phyloP scores from a whole-genome alignment of 2,797 vertebrate species.

The Paramormyrops hopkinsi region DNA sequence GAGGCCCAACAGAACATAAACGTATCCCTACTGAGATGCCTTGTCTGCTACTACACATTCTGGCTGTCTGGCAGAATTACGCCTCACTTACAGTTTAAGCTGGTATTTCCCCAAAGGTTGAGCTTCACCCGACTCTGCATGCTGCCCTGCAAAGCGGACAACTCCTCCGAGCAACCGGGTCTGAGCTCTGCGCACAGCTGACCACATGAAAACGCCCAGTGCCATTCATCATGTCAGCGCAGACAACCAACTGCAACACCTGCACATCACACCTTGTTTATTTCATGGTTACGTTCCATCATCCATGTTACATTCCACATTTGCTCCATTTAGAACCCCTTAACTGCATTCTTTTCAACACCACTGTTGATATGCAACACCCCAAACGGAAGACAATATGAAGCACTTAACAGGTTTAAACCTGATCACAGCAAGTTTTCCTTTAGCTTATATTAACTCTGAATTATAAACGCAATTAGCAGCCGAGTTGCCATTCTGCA shows the following conservation, averaged over 20 bases:
- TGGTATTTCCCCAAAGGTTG: not conserved
- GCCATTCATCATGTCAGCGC: not conserved
- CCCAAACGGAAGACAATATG: not conserved
- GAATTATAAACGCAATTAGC: not conserved
- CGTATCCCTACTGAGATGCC: not conserved
- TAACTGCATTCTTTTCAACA: not conserved
- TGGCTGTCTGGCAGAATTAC: not conserved
- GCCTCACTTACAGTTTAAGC: not conserved
- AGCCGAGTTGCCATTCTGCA: not conserved
- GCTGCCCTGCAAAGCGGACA: not conserved
- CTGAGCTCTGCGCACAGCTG: too few relatives aligned
- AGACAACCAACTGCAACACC: not conserved
- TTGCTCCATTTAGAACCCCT: not conserved
- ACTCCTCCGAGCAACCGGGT: not conserved
- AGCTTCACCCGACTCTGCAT: not conserved
- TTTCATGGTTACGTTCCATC: not conserved
- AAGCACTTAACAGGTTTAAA: not conserved
- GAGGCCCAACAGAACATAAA: not conserved
- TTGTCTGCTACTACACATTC: not conserved
- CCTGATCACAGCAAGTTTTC: not conserved
- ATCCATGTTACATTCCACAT: conserved; percentile 8
- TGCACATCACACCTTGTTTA: conserved; percentile 6
- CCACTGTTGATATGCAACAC: not conserved
- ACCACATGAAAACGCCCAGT: not conserved
- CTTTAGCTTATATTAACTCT: not conserved